Conservation (phyloP, 2,888 invertebrate genomes). For the Cinara cedri region DNA sequence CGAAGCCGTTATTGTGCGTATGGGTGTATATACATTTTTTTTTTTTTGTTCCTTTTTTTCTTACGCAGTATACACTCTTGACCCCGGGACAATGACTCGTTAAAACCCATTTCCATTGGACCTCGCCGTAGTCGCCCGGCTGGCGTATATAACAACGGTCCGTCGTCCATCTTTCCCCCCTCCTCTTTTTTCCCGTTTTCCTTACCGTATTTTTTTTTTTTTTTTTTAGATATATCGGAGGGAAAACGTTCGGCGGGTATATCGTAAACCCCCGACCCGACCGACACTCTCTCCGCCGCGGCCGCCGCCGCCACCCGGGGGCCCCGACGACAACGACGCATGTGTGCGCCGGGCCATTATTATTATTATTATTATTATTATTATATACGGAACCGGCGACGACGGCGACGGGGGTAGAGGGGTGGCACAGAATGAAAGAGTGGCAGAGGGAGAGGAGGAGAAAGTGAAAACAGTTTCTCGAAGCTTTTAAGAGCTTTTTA, state of each 20-base stretch:
- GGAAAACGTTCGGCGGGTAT: too few species aligned
- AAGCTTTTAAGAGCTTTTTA: constrained; percentile 57
- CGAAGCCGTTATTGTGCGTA: constrained; percentile 32
- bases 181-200: constrained; percentile 24
- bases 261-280: constrained; percentile 39
- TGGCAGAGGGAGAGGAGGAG: too few species aligned
- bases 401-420: neutral
- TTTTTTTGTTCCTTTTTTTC: constrained; percentile 9
- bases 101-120: constrained; percentile 56
- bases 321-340: neutral
- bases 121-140: neutral
- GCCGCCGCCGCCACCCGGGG: neutral
- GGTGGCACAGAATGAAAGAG: too few species aligned
- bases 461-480: constrained; percentile 55
- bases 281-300: constrained; percentile 12
- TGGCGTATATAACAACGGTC: constrained; percentile 33
- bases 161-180: constrained; percentile 44
- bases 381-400: constrained; percentile 44
- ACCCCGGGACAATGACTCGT: constrained; percentile 50
- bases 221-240: constrained; percentile 53
- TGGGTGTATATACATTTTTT: too few species aligned
- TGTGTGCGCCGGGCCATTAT: constrained; percentile 43
- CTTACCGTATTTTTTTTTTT: constrained; percentile 42
- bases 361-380: constrained; percentile 54
- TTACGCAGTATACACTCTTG: neutral